phyloP scores from a whole-genome alignment of 2,888 invertebrate species.

The Pseudoips prasinana region DNA sequence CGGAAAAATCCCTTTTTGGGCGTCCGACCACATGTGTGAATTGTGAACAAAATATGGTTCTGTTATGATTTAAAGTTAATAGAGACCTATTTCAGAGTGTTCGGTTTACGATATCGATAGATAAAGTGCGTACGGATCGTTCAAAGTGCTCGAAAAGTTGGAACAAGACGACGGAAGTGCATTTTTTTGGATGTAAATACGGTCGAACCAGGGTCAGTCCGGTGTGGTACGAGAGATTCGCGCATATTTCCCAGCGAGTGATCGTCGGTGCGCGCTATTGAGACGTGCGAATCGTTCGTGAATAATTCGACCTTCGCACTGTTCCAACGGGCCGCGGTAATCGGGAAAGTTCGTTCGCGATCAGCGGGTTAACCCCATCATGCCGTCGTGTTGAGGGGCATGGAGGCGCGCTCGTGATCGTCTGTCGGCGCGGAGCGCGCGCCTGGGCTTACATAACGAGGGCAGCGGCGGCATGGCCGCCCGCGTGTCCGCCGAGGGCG shows the following conservation, averaged over 20 bases:
- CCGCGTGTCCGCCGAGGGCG: conserved; percentile 76
- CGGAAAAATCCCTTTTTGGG: conserved; percentile 86
- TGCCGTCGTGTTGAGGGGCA: conserved; percentile 76
- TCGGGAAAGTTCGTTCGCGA: conserved; percentile 60
- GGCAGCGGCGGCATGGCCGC: conserved; percentile 81
- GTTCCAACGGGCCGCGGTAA: conserved; percentile 53
- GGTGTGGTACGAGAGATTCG: conserved; percentile 69
- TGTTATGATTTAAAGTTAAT: conserved; percentile 65
- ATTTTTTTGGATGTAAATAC: conserved; percentile 80
- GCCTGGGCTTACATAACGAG: conserved; percentile 79
- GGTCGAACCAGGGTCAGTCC: conserved; percentile 74
- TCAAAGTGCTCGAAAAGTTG: conserved; percentile 63
- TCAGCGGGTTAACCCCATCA: conserved; percentile 70
- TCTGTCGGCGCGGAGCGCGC: conserved; percentile 81
- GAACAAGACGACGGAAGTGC: conserved; percentile 73
- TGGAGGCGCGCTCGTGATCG: conserved; percentile 82
- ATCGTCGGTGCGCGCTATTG: conserved; percentile 45
- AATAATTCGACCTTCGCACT: conserved; percentile 59
- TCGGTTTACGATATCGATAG: conserved; percentile 54
- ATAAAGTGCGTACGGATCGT: conserved; percentile 59
- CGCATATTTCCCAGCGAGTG: conserved; percentile 58
- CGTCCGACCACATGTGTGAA: conserved; percentile 86
- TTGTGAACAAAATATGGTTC: conserved; percentile 79
- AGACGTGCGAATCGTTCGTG: conserved; percentile 50
- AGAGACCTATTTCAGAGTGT: conserved; percentile 57